phyloP scores from a whole-genome alignment of 2,888 invertebrate genomes.

The Keiferia lycopersicella region DNA sequence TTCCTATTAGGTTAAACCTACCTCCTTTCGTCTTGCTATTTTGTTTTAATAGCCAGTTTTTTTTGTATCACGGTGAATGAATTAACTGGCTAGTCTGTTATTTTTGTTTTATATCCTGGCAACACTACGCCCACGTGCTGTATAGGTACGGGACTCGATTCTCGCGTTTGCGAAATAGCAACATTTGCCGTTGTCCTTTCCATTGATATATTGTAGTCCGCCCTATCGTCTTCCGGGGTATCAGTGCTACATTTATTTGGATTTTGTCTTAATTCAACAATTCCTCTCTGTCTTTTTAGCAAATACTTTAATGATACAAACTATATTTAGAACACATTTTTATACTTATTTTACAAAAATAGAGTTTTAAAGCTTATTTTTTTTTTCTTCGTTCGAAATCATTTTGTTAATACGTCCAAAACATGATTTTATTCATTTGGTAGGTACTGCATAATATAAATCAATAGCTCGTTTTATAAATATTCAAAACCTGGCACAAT shows the following conservation, averaged over 20 bases:
- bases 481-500: neutral
- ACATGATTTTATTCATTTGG: no score
- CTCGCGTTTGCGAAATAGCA: constrained; percentile 34
- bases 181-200: constrained; percentile 18
- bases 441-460: no score
- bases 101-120: no score
- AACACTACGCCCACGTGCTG: constrained; percentile 52
- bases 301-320: neutral
- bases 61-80: no score
- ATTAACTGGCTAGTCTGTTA: no score
- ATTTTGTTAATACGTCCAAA: no score
- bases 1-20: no score
- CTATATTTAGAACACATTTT: neutral
- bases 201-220: constrained; percentile 15
- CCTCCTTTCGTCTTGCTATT: no score
- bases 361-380: no score
- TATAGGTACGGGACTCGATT: constrained; percentile 44
- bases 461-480: neutral
- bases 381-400: no score
- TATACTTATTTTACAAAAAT: no score
- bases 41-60: no score
- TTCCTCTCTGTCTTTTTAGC: neutral
- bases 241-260: constrained; percentile 24
- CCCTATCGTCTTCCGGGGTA: constrained; percentile 16
- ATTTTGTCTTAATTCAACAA: constrained; percentile 1